Evolutionary conservation across 2,113 vertebrate species (phyloP).

Genomic region (Seriola quinqueradiata): DNA sequence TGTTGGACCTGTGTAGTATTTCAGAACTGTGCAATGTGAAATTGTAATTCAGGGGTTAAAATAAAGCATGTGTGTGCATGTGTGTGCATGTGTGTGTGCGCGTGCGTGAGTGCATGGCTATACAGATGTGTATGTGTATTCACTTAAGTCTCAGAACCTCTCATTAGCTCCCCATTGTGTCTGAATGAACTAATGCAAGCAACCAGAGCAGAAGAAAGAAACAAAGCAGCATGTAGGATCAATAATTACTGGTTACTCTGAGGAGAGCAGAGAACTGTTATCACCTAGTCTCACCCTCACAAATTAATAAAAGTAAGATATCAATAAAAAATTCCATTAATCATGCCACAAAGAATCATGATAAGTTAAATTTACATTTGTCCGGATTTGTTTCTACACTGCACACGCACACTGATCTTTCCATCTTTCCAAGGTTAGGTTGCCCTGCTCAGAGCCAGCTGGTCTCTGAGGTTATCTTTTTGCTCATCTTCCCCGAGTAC

Average conservation of each 20-base stretch:
- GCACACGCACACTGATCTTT: neutral
- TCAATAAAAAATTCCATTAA: neutral
- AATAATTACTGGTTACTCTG: neutral
- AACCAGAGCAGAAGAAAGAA: neutral
- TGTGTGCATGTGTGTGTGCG: neutral
- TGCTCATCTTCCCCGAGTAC: neutral
- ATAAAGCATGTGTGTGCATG: neutral
- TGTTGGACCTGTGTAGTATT: slow-evolving; percentile 5
- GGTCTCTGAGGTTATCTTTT: neutral
- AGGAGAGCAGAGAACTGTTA: neutral
- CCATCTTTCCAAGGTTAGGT: neutral
- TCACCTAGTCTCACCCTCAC: neutral
- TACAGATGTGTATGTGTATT: neutral
- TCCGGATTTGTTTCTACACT: neutral
- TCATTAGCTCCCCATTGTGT: neutral
- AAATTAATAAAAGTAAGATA: neutral
- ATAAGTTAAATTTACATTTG: neutral
- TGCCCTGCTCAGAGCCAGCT: neutral
- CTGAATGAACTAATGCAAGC: slow-evolving; percentile 20
- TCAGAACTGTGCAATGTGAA: neutral
- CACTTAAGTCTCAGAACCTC: neutral
- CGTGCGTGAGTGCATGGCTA: neutral
- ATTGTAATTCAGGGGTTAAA: slow-evolving; percentile 2
- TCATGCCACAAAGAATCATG: neutral
- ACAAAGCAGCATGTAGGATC: neutral